Base-by-base conservation (phyloP, 2,888 invertebrate genomes). In the Phymatocera aterrima region DNA sequence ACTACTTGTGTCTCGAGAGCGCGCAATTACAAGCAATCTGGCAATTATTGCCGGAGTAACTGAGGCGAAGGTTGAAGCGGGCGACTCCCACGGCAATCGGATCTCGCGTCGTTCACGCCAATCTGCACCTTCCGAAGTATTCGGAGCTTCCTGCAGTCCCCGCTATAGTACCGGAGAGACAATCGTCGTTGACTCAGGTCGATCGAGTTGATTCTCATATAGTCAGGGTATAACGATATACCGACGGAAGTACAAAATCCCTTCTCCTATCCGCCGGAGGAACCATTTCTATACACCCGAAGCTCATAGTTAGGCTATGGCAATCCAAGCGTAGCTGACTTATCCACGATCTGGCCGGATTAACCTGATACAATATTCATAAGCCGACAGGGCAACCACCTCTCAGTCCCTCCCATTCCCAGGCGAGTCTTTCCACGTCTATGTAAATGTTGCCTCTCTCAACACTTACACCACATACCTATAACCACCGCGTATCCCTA, bases 291-390 rank as follows among this genome's bases (percentile, higher is more conserved):
- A 80, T 80, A 77, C 77, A 43, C 31, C 24, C 12, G 10, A 37
- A 75, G 60, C 75, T 75, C 75, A 15, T 40, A 72, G 72, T 60
- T 54, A 43, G 75, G 60, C 57, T 60, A 57, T 24, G 43, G 40
- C 75, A 75, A 75, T 75, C 75, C 75, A 75, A 78, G 82, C 81
- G 84, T 83, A 82, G 85, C 87, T 85, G 86, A 87, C 87, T 87
- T 88, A 87, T 86, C 87, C 87, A 87, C 87, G 87, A 87, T 88
- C 87, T 86, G 86, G 84, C 83, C 85, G 87, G 88, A 88, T 88
- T 87, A 88, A 87, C 81, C 85, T 88, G 88, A 87, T 88, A 88
- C 87, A 88, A 88, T 88, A 88, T 88, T 88, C 87, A 88, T 88
- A 87, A 88, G 87, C 86, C 84, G 83, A 84, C 81, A 82, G 82